Conservation (phyloP, 2,888 invertebrate species). For the Hirtodrosophila histrioides region DNA sequence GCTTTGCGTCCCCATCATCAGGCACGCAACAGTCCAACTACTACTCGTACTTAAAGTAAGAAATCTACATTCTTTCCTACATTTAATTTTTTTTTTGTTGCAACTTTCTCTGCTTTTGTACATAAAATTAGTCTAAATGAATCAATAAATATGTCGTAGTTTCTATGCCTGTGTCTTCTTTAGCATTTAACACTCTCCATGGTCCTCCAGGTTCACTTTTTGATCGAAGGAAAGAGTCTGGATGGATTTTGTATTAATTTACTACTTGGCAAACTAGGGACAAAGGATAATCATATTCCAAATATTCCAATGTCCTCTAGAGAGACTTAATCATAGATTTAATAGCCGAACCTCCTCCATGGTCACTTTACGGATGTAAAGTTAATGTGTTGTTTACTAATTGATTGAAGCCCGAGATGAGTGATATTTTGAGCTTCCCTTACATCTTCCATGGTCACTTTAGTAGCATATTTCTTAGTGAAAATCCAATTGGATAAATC, state of each 20-base stretch:
- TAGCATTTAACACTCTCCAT: not conserved
- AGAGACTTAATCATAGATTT: no score
- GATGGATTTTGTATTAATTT: no score
- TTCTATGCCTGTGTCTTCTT: slow-evolving; percentile 7
- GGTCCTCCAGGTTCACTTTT: not conserved
- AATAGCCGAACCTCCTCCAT: not conserved
- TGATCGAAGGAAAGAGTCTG: no score
- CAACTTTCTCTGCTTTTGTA: slow-evolving; percentile 19
- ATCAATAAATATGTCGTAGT: slow-evolving; percentile 31
- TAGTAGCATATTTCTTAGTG: no score
- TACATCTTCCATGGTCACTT: not conserved
- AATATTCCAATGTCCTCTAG: no score
- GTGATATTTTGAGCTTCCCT: no score
- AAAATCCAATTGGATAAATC: no score
- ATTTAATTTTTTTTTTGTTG: slow-evolving; percentile 17
- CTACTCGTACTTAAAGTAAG: slow-evolving; percentile 22
- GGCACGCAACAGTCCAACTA: slow-evolving; percentile 36
- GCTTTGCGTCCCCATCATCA: slow-evolving; percentile 17
- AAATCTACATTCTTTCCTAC: not conserved
- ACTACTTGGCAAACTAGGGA: no score
- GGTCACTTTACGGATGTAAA: not conserved
- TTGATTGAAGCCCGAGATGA: no score
- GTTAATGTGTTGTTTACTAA: no score
- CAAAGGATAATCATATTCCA: no score
- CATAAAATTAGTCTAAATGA: slow-evolving; percentile 19